phyloP scores from a whole-genome alignment of 2,797 vertebrate species.

The Sparus aurata region DNA sequence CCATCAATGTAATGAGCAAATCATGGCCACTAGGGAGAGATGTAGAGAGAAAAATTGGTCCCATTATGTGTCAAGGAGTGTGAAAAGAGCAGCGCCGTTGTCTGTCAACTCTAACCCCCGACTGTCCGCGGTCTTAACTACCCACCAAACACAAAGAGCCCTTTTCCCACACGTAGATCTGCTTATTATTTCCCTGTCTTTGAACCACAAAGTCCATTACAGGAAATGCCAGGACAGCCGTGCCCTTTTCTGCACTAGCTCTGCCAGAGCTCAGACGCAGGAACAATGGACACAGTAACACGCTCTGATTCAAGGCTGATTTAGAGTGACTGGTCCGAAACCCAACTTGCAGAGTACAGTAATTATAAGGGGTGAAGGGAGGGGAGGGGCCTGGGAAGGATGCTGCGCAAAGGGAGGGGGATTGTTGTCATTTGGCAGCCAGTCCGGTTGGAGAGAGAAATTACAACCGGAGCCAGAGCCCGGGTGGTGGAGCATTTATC shows the following conservation, averaged over 20 bases:
- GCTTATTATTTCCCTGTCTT: constrained; percentile 83
- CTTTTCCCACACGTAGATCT: constrained; percentile 65
- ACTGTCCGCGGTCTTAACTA: constrained; percentile 68
- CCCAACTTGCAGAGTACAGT: constrained; percentile 72
- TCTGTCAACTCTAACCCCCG: constrained; percentile 75
- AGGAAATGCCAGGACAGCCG: constrained; percentile 80
- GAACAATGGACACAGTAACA: constrained; percentile 78
- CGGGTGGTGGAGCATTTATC: constrained; percentile 71
- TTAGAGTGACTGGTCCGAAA: constrained; percentile 81
- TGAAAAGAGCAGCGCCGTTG: constrained; percentile 80
- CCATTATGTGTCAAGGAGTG: constrained; percentile 74
- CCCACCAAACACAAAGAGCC: constrained; percentile 71
- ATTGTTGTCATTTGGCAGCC: constrained; percentile 76
- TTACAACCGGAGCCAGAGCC: constrained; percentile 62
- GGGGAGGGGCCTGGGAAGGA: constrained; percentile 36
- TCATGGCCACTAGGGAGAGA: constrained; percentile 72
- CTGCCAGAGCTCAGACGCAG: constrained; percentile 76
- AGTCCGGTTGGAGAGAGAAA: constrained; percentile 68
- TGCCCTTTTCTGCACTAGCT: constrained; percentile 81
- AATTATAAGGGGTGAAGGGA: constrained; percentile 71
- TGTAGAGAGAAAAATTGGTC: constrained; percentile 69
- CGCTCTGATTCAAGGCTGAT: constrained; percentile 66
- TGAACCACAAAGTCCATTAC: constrained; percentile 84
- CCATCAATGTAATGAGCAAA: constrained; percentile 76
- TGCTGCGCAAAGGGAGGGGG: constrained; percentile 31